Conservation (phyloP, 2,113 vertebrate species). For the Prietella phreatophila region DNA sequence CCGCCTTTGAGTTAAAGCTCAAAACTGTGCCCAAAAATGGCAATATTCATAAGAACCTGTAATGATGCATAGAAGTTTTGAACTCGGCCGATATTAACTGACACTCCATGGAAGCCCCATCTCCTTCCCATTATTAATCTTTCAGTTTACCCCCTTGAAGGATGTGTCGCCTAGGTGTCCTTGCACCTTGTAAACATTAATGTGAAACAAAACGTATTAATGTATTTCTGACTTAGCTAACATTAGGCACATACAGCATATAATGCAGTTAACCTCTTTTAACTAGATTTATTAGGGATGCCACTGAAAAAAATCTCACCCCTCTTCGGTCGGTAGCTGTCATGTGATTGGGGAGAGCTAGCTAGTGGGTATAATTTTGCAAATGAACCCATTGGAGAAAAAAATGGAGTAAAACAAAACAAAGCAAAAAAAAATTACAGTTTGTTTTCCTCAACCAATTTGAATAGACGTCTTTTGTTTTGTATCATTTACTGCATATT, state of each 20-base stretch:
- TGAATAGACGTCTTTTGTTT: neutral
- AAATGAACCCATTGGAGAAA: neutral
- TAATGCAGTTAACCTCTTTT: no score
- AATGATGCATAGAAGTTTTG: neutral
- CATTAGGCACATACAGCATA: neutral
- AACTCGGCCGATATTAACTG: neutral
- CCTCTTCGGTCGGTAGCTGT: neutral
- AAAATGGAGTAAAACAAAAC: neutral
- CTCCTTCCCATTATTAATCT: neutral
- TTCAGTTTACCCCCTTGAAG: neutral
- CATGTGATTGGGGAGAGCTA: neutral
- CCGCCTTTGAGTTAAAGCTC: neutral
- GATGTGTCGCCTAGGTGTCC: neutral
- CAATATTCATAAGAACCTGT: no score
- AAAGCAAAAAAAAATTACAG: neutral
- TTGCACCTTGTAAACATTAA: neutral
- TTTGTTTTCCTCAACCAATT: neutral
- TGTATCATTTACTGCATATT: neutral
- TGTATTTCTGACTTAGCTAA: neutral
- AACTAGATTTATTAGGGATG: neutral
- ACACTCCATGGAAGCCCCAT: neutral
- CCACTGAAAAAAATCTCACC: neutral
- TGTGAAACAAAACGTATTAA: neutral
- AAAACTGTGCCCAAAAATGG: neutral
- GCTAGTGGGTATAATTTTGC: neutral